Evolutionary conservation across 2,797 vertebrate genomes (phyloP).

Genomic region (Gephyroberyx darwinii): DNA sequence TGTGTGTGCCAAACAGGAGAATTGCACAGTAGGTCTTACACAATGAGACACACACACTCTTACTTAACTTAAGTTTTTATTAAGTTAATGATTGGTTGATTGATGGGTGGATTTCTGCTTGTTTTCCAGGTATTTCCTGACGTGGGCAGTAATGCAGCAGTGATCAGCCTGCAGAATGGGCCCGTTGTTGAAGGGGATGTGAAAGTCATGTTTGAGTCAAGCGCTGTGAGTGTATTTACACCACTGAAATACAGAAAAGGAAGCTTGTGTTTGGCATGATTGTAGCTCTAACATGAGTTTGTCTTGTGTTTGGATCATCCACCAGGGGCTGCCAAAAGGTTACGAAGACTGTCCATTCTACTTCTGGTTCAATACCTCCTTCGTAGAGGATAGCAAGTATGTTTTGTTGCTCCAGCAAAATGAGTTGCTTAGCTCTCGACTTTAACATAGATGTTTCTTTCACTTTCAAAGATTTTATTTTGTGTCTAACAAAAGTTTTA

Average conservation of each 20-base stretch:
- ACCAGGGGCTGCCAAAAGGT: slow-evolving; percentile 89
- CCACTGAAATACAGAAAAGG: not conserved
- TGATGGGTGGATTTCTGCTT: not conserved
- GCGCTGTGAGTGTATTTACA: slow-evolving; percentile 83
- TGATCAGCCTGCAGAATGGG: slow-evolving; percentile 86
- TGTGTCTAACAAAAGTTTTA: not conserved
- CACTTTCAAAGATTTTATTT: too few relatives aligned
- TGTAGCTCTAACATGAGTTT: not conserved
- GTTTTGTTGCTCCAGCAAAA: slow-evolving; percentile 20
- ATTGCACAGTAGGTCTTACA: slow-evolving; percentile 85
- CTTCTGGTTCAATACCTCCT: slow-evolving; percentile 97
- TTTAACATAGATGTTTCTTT: too few relatives aligned
- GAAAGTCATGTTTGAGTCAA: slow-evolving; percentile 92
- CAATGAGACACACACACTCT: not conserved
- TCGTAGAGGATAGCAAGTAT: slow-evolving; percentile 89
- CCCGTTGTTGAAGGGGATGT: slow-evolving; percentile 89
- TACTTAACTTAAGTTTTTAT: not conserved
- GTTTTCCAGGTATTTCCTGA: slow-evolving; percentile 87
- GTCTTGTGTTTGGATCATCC: not conserved
- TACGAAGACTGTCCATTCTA: slow-evolving; percentile 94
- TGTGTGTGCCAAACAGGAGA: slow-evolving; percentile 83
- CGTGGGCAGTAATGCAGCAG: slow-evolving; percentile 81
- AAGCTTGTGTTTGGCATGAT: not conserved
- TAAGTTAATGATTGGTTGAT: not conserved
- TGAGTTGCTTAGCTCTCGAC: not conserved